Evolutionary conservation across 2,797 vertebrate genomes (phyloP).

Genomic region (Salarias fasciatus): DNA sequence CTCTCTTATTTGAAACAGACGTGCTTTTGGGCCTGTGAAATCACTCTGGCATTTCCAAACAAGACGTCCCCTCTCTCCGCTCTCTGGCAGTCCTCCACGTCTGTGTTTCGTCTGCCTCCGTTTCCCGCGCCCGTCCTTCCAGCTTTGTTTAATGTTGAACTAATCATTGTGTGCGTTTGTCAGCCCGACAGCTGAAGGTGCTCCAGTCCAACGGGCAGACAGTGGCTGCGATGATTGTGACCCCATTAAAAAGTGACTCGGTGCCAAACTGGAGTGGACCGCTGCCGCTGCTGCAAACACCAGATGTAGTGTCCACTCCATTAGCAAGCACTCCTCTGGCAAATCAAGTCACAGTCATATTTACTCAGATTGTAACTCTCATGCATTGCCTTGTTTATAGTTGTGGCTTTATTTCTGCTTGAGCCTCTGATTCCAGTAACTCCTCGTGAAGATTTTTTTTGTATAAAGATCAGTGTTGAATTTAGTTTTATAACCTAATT

Average conservation of each 20-base stretch:
- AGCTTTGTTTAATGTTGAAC: slow-evolving; percentile 30
- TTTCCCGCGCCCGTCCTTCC: slow-evolving; percentile 50
- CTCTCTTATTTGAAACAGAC: slow-evolving; percentile 24
- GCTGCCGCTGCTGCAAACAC: slow-evolving; percentile 35
- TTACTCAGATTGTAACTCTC: slow-evolving; percentile 2
- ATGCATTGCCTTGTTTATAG: not conserved
- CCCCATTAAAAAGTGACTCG: slow-evolving; percentile 56
- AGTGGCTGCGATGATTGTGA: slow-evolving; percentile 46
- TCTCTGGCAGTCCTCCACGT: slow-evolving; percentile 58
- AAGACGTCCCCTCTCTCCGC: slow-evolving; percentile 60
- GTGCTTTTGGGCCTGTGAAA: slow-evolving; percentile 61
- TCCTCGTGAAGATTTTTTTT: not conserved
- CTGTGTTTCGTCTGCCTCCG: slow-evolving; percentile 51
- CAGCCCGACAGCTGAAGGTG: slow-evolving; percentile 34
- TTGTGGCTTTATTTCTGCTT: not conserved
- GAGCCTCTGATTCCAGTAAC: no score
- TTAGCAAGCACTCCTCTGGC: slow-evolving; percentile 4
- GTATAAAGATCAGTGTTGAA: no score
- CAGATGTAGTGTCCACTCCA: slow-evolving; percentile 11
- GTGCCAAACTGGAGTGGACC: slow-evolving; percentile 48
- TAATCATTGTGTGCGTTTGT: slow-evolving; percentile 30
- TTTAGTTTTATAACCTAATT: no score
- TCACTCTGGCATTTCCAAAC: slow-evolving; percentile 64
- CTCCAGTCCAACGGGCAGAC: slow-evolving; percentile 38
- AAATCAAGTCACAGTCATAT: not conserved